A percentile compares a stretch with the other conserved stretches of the same genome.
Evolutionary conservation across 37 sponge, comb jelly and placozoan species (phyloP).

Genomic region (Cliona cf. orientalis): DNA sequence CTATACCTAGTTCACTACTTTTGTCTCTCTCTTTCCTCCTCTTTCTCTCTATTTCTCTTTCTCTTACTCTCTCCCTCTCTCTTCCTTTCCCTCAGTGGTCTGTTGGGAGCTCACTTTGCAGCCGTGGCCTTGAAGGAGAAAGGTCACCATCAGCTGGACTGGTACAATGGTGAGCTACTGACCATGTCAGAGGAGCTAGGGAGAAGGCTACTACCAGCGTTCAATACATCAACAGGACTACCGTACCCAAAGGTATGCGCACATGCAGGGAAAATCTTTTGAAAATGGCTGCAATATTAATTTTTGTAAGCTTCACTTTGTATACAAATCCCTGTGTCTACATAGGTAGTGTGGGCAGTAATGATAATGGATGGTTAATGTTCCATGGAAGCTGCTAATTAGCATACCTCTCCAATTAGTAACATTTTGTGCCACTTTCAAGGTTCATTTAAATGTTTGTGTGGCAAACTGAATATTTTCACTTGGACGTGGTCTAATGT

Average conservation of each 20-base stretch:
- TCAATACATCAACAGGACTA: conserved; percentile 93
- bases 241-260: conserved; percentile 86
- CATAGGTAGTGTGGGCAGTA: too few relatives aligned
- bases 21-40: not conserved
- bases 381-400: too few relatives aligned
- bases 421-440: too few relatives aligned
- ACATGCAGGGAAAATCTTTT: not conserved
- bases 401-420: too few relatives aligned
- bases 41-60: not conserved
- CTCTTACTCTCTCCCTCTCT: not conserved
- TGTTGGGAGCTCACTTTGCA: conserved; percentile 92
- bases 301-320: too few relatives aligned
- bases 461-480: too few relatives aligned
- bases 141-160: conserved; percentile 67
- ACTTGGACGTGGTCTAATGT: too few relatives aligned
- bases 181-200: conserved; percentile 80
- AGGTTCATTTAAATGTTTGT: too few relatives aligned
- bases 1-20: not conserved
- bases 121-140: conserved; percentile 71
- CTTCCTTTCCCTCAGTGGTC: conserved; percentile 63
- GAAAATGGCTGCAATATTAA: too few relatives aligned
- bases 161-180: conserved; percentile 89
- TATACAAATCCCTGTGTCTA: too few relatives aligned
- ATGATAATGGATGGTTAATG: too few relatives aligned
- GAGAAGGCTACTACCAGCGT: conserved; percentile 89